Conservation (phyloP, 2,888 invertebrate species). For the Nemapogon koenigi region DNA sequence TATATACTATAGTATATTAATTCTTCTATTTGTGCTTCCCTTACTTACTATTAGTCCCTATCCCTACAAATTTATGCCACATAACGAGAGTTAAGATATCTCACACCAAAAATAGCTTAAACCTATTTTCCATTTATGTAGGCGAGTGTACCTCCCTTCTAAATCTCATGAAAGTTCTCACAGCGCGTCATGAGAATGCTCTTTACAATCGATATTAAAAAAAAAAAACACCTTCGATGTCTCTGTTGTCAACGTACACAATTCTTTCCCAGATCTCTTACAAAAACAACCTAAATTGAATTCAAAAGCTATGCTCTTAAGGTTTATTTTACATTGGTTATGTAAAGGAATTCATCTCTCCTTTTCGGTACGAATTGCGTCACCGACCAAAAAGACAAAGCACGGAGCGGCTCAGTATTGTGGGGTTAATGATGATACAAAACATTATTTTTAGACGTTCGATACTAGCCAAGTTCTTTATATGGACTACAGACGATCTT, state of each 20-base stretch:
- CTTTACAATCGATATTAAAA: slow-evolving; percentile 63
- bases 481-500: slow-evolving; percentile 34
- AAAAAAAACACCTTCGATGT: slow-evolving; percentile 57
- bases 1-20: too few relatives aligned
- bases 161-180: slow-evolving; percentile 42
- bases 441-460: slow-evolving; percentile 54
- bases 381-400: slow-evolving; percentile 62
- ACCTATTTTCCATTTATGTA: neutral
- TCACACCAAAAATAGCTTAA: too few relatives aligned
- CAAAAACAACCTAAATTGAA: slow-evolving; percentile 18
- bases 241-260: slow-evolving; percentile 62
- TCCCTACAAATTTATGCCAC: too few relatives aligned
- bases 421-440: slow-evolving; percentile 54
- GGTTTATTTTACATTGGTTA: slow-evolving; percentile 15
- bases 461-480: slow-evolving; percentile 28
- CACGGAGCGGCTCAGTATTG: slow-evolving; percentile 47
- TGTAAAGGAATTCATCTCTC: slow-evolving; percentile 38
- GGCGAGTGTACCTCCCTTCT: neutral
- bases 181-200: slow-evolving; percentile 57
- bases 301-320: slow-evolving; percentile 17
- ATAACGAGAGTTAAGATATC: too few relatives aligned
- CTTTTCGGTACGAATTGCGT: slow-evolving; percentile 56
- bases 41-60: too few relatives aligned
- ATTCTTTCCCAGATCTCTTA: slow-evolving; percentile 52
- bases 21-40: too few relatives aligned